Base-by-base conservation (phyloP, 2,797 vertebrate genomes). In the Sphenodon punctatus region DNA sequence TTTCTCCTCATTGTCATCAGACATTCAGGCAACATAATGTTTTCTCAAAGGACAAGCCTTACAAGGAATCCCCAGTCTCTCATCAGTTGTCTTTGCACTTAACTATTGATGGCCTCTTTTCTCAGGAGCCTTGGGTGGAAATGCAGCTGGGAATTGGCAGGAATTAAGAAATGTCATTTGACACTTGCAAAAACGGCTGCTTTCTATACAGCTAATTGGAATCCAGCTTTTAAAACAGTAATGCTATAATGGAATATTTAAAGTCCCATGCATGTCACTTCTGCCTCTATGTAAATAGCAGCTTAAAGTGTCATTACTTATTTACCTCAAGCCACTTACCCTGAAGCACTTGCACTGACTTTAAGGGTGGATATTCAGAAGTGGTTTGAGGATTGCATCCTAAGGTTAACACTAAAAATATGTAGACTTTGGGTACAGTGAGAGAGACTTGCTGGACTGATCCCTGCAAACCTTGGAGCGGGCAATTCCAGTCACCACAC, bases 71-170 rank as follows among this genome's bases (percentile, higher is more conserved):
- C 5, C 1, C 2, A 20, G 6, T 27, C 20, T 64, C 30, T 85
- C 32, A 45, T 72, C 23, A 76, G 25, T 20, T 69, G 2, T 75
- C 81, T 86, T 56, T 72, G 30, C 53, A 51, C 74, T 88, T 78
- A 77, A 73, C 39, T 87, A 70, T 76, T 75, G 43, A 42, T 63
- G 46, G 9, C 17, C 2, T 59, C 8, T 42, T 2, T 63, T 74
- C 53, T 36, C 0, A 0, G 67, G 51, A 58, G 32, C 25, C 39
- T 66, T 64, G 60, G 60, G 67, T 79, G 74, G 17, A 68, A 78
- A 83, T 55, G 5, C 27, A 17, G 6, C 12, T 69, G 69, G 64
- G 63, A 77, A 72, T 88, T 69, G 4, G 0, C 22, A 68, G 14
- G 22, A 80, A 67, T 72, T 65, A 23, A 69, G 73, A 71, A 19